A percentile compares a stretch with the other conserved stretches of the same genome.
Conservation (phyloP, 2,888 invertebrate genomes). For the Hofmannophila pseudospretella region DNA sequence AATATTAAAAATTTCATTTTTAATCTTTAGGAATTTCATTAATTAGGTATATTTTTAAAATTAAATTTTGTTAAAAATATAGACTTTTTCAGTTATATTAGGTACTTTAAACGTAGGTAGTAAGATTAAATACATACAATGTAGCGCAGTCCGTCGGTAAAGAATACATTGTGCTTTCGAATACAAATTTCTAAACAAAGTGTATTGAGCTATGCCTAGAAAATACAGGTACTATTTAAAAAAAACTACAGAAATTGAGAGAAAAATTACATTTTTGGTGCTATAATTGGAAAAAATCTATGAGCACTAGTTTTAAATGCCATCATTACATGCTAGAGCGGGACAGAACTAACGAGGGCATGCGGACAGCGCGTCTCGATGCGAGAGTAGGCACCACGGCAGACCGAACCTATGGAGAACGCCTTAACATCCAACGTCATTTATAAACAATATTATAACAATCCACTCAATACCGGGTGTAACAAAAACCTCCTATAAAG, state of each 20-base stretch:
- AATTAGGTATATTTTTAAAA: slow-evolving; percentile 67
- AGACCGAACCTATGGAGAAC: neutral
- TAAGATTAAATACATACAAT: slow-evolving; percentile 42
- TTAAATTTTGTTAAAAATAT: slow-evolving; percentile 75
- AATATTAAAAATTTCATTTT: slow-evolving; percentile 70
- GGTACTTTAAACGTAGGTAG: slow-evolving; percentile 53
- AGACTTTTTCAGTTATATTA: slow-evolving; percentile 61
- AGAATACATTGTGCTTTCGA: slow-evolving; percentile 34
- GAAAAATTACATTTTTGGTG: slow-evolving; percentile 51
- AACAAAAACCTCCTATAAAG: too few species aligned
- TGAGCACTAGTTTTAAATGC: slow-evolving; percentile 63
- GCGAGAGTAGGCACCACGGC: slow-evolving; percentile 7
- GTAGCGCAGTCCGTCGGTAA: slow-evolving; percentile 41
- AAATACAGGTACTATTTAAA: slow-evolving; percentile 42
- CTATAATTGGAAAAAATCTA: slow-evolving; percentile 57
- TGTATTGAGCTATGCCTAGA: slow-evolving; percentile 50
- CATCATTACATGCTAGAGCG: slow-evolving; percentile 45
- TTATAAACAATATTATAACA: slow-evolving; percentile 45
- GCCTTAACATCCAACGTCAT: too few species aligned
- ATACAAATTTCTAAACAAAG: slow-evolving; percentile 38
- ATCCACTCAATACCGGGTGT: too few species aligned
- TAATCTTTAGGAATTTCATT: slow-evolving; percentile 72
- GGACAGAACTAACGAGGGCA: slow-evolving; percentile 29
- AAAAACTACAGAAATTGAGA: slow-evolving; percentile 49
- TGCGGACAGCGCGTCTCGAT: slow-evolving; percentile 23